Conservation (phyloP, 2,113 vertebrate species). For the Leiothrix lutea region DNA sequence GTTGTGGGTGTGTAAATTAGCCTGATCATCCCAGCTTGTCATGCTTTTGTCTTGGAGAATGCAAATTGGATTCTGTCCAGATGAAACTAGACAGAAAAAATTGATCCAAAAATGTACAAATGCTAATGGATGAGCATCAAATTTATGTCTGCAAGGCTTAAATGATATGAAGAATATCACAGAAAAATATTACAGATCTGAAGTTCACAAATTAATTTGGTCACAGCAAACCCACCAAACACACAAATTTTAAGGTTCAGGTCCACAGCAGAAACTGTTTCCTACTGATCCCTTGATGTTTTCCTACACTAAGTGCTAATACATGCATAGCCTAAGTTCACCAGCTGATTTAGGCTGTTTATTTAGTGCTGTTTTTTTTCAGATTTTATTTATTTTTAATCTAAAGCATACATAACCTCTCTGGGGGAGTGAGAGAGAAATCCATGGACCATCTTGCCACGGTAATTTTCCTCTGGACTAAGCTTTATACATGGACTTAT, state of each 20-base stretch:
- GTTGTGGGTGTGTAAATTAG: background rate
- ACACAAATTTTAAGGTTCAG: background rate
- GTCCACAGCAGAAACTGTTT: background rate
- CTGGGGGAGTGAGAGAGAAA: background rate
- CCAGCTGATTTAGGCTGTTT: background rate
- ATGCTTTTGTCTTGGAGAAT: background rate
- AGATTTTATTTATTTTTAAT: background rate
- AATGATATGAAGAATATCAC: background rate
- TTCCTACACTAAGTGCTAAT: background rate
- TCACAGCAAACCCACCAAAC: background rate
- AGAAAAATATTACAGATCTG: background rate
- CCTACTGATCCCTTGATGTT: background rate
- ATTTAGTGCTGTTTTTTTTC: background rate
- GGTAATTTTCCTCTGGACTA: background rate
- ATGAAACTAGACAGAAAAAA: background rate
- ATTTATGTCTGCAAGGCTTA: background rate
- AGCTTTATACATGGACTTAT: background rate
- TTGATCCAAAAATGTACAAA: background rate
- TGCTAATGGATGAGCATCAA: background rate
- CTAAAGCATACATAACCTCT: background rate
- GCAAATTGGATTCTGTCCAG: background rate
- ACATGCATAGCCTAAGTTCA: background rate
- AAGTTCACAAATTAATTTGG: background rate
- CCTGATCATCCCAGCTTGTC: background rate
- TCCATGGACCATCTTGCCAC: background rate